phyloP scores from a whole-genome alignment of 2,797 vertebrate genomes.

The Mormyrops boulengeri region DNA sequence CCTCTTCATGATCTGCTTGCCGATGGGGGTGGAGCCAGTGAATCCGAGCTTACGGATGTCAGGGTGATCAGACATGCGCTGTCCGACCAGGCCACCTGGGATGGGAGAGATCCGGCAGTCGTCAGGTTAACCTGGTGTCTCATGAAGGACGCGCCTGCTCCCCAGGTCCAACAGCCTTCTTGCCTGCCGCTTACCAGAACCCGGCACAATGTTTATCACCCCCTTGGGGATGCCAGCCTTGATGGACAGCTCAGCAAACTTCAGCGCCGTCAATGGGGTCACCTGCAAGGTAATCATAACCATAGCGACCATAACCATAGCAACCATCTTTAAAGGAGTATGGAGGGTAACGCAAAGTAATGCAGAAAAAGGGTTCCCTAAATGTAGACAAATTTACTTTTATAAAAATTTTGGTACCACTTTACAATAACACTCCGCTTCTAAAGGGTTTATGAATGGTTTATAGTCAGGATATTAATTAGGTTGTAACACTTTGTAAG shows the following conservation, averaged over 20 bases:
- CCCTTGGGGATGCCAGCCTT: conserved; percentile 90
- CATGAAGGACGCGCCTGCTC: not conserved
- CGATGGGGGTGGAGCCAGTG: conserved; percentile 86
- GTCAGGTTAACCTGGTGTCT: not conserved
- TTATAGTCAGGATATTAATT: not conserved
- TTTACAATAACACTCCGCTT: not conserved
- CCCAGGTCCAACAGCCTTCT: not conserved
- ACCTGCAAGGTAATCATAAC: conserved; percentile 61
- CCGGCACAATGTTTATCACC: conserved; percentile 90
- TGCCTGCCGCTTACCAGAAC: conserved; percentile 73
- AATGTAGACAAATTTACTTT: not conserved
- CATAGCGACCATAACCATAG: not conserved
- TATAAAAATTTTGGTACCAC: not conserved
- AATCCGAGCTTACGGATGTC: conserved; percentile 93
- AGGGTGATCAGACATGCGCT: conserved; percentile 83
- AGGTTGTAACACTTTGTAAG: not conserved
- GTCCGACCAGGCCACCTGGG: conserved; percentile 82
- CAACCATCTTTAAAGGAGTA: not conserved
- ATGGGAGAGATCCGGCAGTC: not conserved
- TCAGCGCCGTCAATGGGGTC: conserved; percentile 87
- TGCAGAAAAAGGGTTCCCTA: not conserved
- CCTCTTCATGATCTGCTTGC: conserved; percentile 98
- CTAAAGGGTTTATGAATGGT: not conserved
- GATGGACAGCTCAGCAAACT: conserved; percentile 87
- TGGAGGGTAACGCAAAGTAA: not conserved